Conservation (phyloP, 1,140 invertebrate species). For the Caenorhabditis brenneri region DNA sequence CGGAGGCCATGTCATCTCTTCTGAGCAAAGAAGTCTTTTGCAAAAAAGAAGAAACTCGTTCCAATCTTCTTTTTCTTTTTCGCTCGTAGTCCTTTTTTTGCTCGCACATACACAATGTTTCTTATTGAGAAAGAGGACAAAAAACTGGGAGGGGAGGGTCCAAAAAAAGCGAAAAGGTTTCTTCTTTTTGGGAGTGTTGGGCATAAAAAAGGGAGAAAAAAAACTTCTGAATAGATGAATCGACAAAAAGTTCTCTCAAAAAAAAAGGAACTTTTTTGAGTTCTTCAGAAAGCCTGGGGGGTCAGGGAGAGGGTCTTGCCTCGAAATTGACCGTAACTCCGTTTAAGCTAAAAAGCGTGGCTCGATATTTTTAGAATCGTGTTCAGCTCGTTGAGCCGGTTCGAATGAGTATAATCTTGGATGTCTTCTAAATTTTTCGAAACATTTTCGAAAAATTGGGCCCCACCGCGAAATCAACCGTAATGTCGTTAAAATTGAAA, state of each 20-base stretch:
- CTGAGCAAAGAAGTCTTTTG: background rate
- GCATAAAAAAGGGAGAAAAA: background rate
- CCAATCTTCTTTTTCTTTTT: background rate
- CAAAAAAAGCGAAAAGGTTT: background rate
- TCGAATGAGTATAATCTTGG: too few species aligned
- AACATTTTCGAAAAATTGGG: too few species aligned
- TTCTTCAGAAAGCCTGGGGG: too few species aligned
- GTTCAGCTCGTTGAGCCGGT: too few species aligned
- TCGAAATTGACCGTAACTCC: too few species aligned
- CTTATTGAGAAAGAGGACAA: background rate
- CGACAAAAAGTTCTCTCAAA: background rate
- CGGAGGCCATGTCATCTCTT: background rate
- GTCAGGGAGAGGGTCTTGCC: too few species aligned
- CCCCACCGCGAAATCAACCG: too few species aligned
- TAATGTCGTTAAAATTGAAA: too few species aligned
- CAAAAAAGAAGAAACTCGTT: background rate
- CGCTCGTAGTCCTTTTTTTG: too few species aligned
- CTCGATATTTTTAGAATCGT: too few species aligned
- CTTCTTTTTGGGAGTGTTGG: background rate
- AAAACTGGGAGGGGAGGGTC: background rate
- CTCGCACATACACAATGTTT: conserved; percentile 38
- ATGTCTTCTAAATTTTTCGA: background rate
- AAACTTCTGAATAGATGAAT: background rate
- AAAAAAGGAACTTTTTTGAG: background rate
- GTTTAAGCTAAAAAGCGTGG: too few species aligned